These are phyloP conservation scores for Thermophis baileyi DNA, from an alignment of 2,113 vertebrate genomes.

Conservation along the genomic window DNA sequence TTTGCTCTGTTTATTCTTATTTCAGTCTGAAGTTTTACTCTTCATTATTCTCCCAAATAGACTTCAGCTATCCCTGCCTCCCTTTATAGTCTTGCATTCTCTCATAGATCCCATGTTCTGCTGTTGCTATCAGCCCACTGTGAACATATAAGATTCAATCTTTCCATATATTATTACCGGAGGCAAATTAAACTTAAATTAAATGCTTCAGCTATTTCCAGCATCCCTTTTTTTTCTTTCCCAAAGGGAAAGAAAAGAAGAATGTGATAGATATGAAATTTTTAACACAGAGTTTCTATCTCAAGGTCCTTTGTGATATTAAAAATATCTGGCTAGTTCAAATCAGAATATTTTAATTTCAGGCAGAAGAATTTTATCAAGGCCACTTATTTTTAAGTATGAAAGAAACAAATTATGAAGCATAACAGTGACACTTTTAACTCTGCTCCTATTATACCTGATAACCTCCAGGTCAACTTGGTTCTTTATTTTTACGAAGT, in stretches of 20 bases:
- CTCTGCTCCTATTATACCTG: neutral
- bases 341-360: neutral
- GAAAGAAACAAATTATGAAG: neutral
- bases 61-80: neutral
- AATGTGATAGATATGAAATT: neutral
- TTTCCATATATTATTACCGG: conserved; percentile 11
- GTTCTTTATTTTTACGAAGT: neutral
- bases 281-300: neutral
- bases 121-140: neutral
- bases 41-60: conserved; percentile 20
- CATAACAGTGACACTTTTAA: neutral
- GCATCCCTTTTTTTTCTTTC: neutral
- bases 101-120: conserved; percentile 1
- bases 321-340: neutral
- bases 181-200: conserved; percentile 20
- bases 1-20: conserved; percentile 14
- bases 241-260: neutral
- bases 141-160: conserved; percentile 8
- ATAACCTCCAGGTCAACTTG: neutral
- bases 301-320: neutral
- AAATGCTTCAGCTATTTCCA: conserved; percentile 5
- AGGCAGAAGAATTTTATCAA: neutral
- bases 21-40: neutral
- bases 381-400: neutral
- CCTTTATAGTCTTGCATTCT: conserved; percentile 1